Conservation (phyloP, 1,140 invertebrate species). For the Monochamus saltuarius region DNA sequence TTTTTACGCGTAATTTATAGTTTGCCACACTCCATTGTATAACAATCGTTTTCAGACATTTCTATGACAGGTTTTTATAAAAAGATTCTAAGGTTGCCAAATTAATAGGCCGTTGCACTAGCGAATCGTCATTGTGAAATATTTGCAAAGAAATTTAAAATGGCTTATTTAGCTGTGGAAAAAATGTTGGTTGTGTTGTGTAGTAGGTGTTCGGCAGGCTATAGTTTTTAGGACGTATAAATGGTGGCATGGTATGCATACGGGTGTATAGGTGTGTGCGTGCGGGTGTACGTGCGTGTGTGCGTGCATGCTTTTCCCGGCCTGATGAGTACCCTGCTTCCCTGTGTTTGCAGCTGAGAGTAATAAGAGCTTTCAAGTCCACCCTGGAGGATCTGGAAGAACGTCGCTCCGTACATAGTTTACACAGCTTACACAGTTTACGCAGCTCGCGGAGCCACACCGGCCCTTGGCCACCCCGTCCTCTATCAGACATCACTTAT, state of each 20-base stretch:
- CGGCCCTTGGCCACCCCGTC: conserved; percentile 70
- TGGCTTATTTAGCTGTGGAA: too few relatives aligned
- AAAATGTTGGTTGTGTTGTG: too few relatives aligned
- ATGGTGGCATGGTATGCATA: conserved; percentile 24
- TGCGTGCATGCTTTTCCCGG: conserved; percentile 43
- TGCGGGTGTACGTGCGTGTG: conserved; percentile 37
- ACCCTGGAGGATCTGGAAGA: conserved; percentile 99
- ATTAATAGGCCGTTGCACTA: too few relatives aligned
- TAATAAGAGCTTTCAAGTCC: conserved; percentile 99
- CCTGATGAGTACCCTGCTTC: conserved; percentile 51
- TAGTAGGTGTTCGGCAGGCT: too few relatives aligned
- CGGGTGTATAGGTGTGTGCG: conserved; percentile 35
- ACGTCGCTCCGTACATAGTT: conserved; percentile 95
- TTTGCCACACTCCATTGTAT: too few relatives aligned
- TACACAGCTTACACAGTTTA: conserved; percentile 93
- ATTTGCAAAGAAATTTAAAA: too few relatives aligned
- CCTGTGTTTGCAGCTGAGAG: conserved; percentile 95
- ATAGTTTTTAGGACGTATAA: conserved; percentile 1
- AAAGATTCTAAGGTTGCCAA: too few relatives aligned
- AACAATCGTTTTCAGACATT: too few relatives aligned
- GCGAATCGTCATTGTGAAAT: too few relatives aligned
- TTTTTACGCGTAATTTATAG: too few relatives aligned
- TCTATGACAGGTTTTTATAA: too few relatives aligned
- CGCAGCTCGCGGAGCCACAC: conserved; percentile 83
- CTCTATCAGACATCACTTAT: conserved; percentile 86